Conservation (phyloP, 2,113 vertebrate genomes). For the Numida meleagris region DNA sequence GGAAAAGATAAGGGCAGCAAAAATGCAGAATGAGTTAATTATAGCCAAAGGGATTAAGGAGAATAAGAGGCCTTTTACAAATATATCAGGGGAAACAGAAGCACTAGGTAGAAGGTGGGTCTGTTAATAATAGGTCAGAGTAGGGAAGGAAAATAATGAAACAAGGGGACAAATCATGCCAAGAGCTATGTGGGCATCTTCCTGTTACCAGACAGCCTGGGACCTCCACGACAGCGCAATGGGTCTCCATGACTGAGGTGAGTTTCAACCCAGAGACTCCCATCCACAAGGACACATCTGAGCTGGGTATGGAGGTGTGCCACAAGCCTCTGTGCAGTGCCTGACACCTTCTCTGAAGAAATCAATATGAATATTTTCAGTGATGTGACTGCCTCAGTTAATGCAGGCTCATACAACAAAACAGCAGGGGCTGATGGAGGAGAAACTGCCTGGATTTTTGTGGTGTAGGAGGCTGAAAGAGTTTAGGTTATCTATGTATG, state of each 20-base stretch:
- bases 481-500: not conserved
- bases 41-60: slow-evolving; percentile 73
- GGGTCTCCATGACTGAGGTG: not conserved
- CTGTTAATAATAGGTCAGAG: slow-evolving; percentile 64
- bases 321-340: not conserved
- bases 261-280: not conserved
- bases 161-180: slow-evolving; percentile 40
- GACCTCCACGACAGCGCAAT: not conserved
- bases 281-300: not conserved
- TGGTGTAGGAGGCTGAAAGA: not conserved
- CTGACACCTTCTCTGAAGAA: not conserved
- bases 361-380: not conserved
- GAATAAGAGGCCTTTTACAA: slow-evolving; percentile 70
- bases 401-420: not conserved
- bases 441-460: not conserved
- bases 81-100: slow-evolving; percentile 72
- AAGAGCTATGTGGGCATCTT: slow-evolving; percentile 20
- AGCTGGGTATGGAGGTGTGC: not conserved
- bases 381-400: not conserved
- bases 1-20: slow-evolving; percentile 74
- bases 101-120: slow-evolving; percentile 68
- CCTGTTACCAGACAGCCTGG: not conserved
- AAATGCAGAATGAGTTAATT: slow-evolving; percentile 75
- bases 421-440: not conserved
- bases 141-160: slow-evolving; percentile 53